phyloP scores from a whole-genome alignment of 2,113 vertebrate genomes.

The Isurus oxyrinchus region DNA sequence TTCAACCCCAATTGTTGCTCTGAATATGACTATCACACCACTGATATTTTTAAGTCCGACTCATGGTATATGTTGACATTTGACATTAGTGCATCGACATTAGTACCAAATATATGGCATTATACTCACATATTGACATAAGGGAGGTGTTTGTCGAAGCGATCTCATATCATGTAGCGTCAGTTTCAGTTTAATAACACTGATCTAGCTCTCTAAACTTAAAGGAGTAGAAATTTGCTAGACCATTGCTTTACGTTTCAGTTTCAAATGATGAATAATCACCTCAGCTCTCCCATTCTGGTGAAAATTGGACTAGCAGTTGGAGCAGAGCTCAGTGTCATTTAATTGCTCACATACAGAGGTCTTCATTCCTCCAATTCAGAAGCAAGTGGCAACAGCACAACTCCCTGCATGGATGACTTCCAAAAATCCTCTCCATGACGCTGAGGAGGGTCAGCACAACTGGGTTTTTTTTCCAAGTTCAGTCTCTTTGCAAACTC shows the following conservation, averaged over 20 bases:
- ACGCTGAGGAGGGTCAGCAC: background rate
- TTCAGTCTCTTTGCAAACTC: background rate
- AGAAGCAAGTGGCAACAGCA: background rate
- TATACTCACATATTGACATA: background rate
- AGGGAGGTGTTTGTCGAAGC: background rate
- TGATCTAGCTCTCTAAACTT: background rate
- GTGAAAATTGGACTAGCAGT: background rate
- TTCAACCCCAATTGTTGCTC: background rate
- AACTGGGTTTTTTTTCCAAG: background rate
- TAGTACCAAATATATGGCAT: background rate
- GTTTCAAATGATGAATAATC: background rate
- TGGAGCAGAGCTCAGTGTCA: background rate
- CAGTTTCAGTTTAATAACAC: background rate
- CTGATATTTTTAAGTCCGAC: constrained; percentile 10
- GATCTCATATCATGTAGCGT: background rate
- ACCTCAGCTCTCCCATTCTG: background rate
- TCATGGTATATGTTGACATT: background rate
- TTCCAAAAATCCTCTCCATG: background rate
- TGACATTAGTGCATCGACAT: background rate
- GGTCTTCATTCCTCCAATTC: background rate
- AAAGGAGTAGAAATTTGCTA: background rate
- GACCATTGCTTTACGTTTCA: background rate
- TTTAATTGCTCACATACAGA: background rate
- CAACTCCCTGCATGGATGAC: background rate
- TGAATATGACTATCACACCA: background rate